Conservation (phyloP, 2,888 invertebrate species). For the Himalopsyche japonica region DNA sequence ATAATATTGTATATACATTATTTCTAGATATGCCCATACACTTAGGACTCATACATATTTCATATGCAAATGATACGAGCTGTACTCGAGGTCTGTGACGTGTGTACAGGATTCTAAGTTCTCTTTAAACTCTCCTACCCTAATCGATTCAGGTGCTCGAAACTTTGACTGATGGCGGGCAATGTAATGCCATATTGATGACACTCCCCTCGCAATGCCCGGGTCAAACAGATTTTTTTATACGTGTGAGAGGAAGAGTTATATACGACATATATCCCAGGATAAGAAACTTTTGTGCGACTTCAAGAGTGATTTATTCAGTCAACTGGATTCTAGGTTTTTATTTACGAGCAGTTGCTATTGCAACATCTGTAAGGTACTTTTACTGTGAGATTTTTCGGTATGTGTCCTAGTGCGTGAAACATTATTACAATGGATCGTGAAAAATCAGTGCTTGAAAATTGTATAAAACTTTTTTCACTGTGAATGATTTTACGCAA, state of each 20-base stretch:
- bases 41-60: not conserved
- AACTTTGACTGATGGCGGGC: slow-evolving; percentile 16
- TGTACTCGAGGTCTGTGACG: not conserved
- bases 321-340: slow-evolving; percentile 15
- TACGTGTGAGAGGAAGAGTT: not conserved
- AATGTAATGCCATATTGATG: slow-evolving; percentile 31
- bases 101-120: not conserved
- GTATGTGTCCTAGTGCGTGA: not conserved
- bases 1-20: no score
- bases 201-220: slow-evolving; percentile 7
- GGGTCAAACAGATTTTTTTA: slow-evolving; percentile 9
- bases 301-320: slow-evolving; percentile 31
- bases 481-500: not conserved
- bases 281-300: slow-evolving; percentile 2
- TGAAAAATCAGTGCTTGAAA: not conserved
- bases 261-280: not conserved
- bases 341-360: not conserved
- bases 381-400: not conserved
- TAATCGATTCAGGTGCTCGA: not conserved
- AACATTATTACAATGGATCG: not conserved
- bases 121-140: not conserved
- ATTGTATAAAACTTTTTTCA: not conserved
- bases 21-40: no score
- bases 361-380: not conserved
- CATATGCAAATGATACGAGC: not conserved